Evolutionary conservation across 2,888 invertebrate species (phyloP).

Genomic region (Malthinus seriepunctatus): DNA sequence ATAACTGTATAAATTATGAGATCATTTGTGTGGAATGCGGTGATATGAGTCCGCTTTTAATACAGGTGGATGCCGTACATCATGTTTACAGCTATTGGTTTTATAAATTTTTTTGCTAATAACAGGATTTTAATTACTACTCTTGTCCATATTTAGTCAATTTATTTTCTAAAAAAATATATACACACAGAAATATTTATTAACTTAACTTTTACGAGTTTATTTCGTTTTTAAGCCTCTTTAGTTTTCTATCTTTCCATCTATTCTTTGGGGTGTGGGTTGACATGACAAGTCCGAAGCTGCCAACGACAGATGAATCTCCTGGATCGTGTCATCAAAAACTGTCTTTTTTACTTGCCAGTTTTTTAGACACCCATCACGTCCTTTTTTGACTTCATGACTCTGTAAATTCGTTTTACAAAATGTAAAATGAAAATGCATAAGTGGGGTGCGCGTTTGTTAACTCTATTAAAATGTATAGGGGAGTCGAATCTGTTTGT

Average conservation of each 20-base stretch:
- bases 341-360: slow-evolving; percentile 34
- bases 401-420: not conserved
- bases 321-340: slow-evolving; percentile 42
- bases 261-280: slow-evolving; percentile 25
- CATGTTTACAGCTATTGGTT: slow-evolving; percentile 38
- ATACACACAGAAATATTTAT: not conserved
- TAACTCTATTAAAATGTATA: no score
- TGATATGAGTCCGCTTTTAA: slow-evolving; percentile 43
- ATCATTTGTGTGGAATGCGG: slow-evolving; percentile 46
- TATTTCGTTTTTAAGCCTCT: slow-evolving; percentile 1
- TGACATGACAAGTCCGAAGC: slow-evolving; percentile 42
- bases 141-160: slow-evolving; percentile 12
- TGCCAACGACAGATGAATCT: slow-evolving; percentile 45
- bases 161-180: not conserved
- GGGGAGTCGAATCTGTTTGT: not conserved
- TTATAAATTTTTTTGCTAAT: slow-evolving; percentile 29
- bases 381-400: not conserved
- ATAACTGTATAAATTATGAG: slow-evolving; percentile 48
- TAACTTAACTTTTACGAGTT: not conserved
- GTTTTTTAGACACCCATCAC: slow-evolving; percentile 14
- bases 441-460: not conserved
- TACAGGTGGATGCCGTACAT: slow-evolving; percentile 47
- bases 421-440: not conserved
- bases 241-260: slow-evolving; percentile 24
- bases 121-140: slow-evolving; percentile 28